Conservation (phyloP, 2,888 invertebrate genomes). For the Lithophane ornitopus region DNA sequence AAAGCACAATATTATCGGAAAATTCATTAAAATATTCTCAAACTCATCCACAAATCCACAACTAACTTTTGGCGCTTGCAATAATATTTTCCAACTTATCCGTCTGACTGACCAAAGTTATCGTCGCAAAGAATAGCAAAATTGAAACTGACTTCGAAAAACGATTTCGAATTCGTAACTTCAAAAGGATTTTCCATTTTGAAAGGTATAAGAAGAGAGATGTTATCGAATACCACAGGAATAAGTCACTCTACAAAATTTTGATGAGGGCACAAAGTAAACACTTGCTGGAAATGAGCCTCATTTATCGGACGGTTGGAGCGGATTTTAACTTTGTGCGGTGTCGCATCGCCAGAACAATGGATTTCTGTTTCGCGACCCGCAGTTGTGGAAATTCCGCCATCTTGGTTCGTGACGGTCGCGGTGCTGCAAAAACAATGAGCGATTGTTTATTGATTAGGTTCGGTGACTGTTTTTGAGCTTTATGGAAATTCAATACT, state of each 20-base stretch:
- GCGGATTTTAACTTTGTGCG: conserved; percentile 67
- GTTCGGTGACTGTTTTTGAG: conserved; percentile 10
- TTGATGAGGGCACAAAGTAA: conserved; percentile 73
- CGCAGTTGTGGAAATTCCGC: conserved; percentile 30
- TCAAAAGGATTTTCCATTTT: conserved; percentile 35
- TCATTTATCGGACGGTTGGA: conserved; percentile 64
- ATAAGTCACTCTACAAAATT: conserved; percentile 70
- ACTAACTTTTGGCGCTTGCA: conserved; percentile 39
- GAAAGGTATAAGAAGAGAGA: conserved; percentile 18
- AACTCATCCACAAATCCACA: conserved; percentile 7
- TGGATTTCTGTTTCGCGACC: conserved; percentile 49
- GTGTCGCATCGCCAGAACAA: conserved; percentile 65
- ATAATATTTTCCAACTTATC: conserved; percentile 48
- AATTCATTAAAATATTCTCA: conserved; percentile 26
- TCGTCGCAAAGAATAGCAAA: conserved; percentile 31
- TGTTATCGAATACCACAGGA: conserved; percentile 54
- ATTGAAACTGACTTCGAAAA: conserved; percentile 35
- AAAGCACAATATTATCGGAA: not conserved
- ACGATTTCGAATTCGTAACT: conserved; percentile 33
- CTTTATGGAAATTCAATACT: conserved; percentile 5
- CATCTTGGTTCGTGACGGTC: conserved; percentile 39
- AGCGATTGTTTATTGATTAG: conserved; percentile 39
- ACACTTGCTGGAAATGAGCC: conserved; percentile 71
- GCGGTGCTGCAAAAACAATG: conserved; percentile 51
- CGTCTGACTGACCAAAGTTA: conserved; percentile 34